Base-by-base conservation (phyloP, 2,888 invertebrate genomes). In the Adela reaumurella region DNA sequence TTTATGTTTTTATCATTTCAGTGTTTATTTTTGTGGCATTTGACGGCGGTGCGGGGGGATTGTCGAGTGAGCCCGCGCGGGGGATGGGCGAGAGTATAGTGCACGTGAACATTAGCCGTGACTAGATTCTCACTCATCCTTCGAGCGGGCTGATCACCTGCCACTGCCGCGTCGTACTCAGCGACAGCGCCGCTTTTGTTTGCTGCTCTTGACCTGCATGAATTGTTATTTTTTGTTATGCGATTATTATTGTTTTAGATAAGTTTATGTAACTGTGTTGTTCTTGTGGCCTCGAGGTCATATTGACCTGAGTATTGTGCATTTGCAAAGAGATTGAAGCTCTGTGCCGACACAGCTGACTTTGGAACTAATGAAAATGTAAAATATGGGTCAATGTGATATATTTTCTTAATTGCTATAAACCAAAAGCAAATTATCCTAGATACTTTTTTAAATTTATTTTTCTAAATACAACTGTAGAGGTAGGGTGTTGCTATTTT, bases 51-150 rank as follows among this genome's bases (percentile, higher is more conserved):
- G 66, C 67, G 68, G 65, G 63, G 54, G 46, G n/a, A 14, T 52
- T 45, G 48, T 50, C 29, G 42, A 53, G 6, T 10, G 17, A 57
- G 59, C 58, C 52, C 45, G 60, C 67, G 62, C 73, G 67, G 64
- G 74, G 51, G 83, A 73, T 83, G 78, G 67, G 82, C 82, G 80
- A 64, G 70, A 68, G 57, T 81, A 77, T 81, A 72, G 81, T 76
- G 57, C 81, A 78, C 82, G 82, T 77, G 59, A 54, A 46, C 45
- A 50, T 54, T 58, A 59, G 35, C 68, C 82, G 81, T 83, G 83
- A 83, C 83, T 83, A 83, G 83, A 83, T 83, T 82, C 82, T 83
- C 82, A 83, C 83, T 83, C 83, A 81, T 83, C 82, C 81, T 80
- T 70, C 62, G 77, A 65, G 72, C 57, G 20, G 45, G 24, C 8